Evolutionary conservation across 2,888 invertebrate genomes (phyloP), one percentile per base, ranked within the genome.

Genomic region (Monopis laevigella): DNA sequence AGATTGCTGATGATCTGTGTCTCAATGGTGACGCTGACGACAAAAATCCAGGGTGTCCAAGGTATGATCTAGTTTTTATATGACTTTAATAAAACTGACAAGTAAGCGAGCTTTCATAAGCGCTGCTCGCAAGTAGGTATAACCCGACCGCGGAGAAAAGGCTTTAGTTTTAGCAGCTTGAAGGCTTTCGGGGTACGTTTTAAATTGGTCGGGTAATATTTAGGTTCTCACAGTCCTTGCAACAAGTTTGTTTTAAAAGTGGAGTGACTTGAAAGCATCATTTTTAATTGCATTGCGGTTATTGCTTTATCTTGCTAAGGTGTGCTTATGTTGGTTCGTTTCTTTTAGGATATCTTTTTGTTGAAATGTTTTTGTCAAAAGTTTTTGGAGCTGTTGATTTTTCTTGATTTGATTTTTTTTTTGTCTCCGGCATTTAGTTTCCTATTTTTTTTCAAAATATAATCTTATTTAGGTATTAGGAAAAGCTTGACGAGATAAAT

Each of bases 21-120:
- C 49, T 49, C 73, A 65, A 58, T 80, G 66, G 64, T 74, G 56
- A 61, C 71, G 55, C 56, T 78, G 63, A 62, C 72, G 44, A 56
- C 77, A 56, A 69, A 77, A 58, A 72, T 82, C 55, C 73, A 75
- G 50, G 69, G 74, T 56, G 82, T 83, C 62, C 83, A 84, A 82
- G 85, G 86, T 86, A 70, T 71, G 84, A 54, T 65, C 56, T 17
- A 32, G 52, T 55, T 56, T 46, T 44, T 47, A 41, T 47, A 11
- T 46, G 43, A 30, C 45, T 44, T 49, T 55, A n/a, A n/a, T 4
- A 28, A 7, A 32, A 32, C 12, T 29, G 29, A 29, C 29, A 3
- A 32, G 59, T 62, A 54, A 57, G 51, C 41, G 67, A 75, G 77
- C 78, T 78, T 78, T 67, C 64, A 74, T 73, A 75, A 77, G 77